These are phyloP conservation scores for Lasioglossum oenotherae DNA, from an alignment of 2,888 invertebrate species.

Conservation along the genomic window DNA sequence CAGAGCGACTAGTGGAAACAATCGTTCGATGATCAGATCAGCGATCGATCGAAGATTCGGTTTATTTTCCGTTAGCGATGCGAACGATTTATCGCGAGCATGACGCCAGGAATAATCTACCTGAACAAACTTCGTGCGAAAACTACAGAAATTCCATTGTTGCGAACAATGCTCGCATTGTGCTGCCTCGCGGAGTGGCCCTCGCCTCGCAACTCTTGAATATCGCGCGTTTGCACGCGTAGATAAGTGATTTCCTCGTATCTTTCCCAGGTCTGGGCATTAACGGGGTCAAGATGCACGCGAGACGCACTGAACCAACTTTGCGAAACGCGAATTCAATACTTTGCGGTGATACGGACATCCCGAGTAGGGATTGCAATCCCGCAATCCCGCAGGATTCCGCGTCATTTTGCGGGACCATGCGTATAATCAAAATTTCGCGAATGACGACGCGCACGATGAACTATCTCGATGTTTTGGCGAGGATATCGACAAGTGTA, in stretches of 20 bases:
- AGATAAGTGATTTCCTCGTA: constrained; percentile 43
- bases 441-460: no score
- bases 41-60: constrained; percentile 3
- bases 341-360: background rate
- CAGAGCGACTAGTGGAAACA: background rate
- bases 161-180: constrained; percentile 9
- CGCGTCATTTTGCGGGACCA: no score
- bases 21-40: background rate
- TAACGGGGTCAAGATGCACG: background rate
- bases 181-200: background rate
- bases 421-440: no score
- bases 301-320: background rate
- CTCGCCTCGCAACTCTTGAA: constrained; percentile 6
- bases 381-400: no score
- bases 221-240: constrained; percentile 9
- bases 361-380: background rate
- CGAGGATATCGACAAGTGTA: no score
- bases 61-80: constrained; percentile 17
- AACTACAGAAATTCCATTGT: constrained; percentile 37
- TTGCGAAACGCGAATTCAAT: background rate
- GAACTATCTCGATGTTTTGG: no score
- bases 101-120: constrained; percentile 23
- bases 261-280: constrained; percentile 23
- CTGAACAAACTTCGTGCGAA: constrained; percentile 22
- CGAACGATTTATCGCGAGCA: constrained; percentile 22